phyloP scores from a whole-genome alignment of 2,113 vertebrate genomes.

The Charadrius vociferus region DNA sequence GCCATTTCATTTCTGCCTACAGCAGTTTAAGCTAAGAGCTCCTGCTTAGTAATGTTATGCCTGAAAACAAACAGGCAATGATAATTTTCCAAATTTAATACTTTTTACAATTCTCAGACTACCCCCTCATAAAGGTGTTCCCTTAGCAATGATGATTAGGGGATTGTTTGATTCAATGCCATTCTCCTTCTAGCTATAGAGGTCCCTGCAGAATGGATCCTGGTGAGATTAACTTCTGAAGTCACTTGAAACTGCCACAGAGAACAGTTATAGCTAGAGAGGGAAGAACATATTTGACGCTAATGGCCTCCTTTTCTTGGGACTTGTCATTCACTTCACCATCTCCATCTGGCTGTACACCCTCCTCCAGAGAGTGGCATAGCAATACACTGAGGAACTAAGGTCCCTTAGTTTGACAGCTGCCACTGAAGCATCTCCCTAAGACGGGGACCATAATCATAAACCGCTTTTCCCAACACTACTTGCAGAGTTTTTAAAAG shows the following conservation, averaged over 20 bases:
- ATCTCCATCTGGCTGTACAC: too few relatives aligned
- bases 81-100: not conserved
- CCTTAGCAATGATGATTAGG: not conserved
- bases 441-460: too few relatives aligned
- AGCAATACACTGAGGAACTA: too few relatives aligned
- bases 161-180: not conserved
- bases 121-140: not conserved
- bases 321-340: too few relatives aligned
- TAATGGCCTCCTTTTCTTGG: too few relatives aligned
- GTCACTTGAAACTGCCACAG: not conserved
- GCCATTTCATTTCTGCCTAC: not conserved
- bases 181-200: not conserved
- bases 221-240: not conserved
- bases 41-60: not conserved
- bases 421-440: too few relatives aligned
- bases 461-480: not conserved
- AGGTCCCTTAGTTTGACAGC: too few relatives aligned
- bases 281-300: not conserved
- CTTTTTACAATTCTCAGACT: not conserved
- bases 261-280: not conserved
- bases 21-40: not conserved
- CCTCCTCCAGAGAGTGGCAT: too few relatives aligned
- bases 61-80: not conserved
- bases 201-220: not conserved
- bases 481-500: not conserved